Conservation (phyloP, 2,113 vertebrate species). For the Gallinago jamesoni region DNA sequence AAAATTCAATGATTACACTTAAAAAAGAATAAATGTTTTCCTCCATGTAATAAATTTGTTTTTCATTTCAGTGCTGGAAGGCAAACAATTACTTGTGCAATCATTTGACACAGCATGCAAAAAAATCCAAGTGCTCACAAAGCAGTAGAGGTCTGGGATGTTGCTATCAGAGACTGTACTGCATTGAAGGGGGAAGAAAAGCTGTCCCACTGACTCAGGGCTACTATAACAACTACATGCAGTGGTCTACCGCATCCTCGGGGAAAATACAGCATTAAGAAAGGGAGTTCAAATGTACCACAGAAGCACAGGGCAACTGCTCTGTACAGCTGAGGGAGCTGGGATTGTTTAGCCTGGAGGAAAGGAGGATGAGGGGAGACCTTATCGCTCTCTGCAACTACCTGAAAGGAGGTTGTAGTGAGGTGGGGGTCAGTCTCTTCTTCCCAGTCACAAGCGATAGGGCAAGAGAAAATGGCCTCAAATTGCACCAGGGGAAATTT, state of each 20-base stretch:
- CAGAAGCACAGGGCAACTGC: background rate
- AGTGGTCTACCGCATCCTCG: background rate
- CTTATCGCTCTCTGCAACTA: background rate
- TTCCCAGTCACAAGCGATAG: background rate
- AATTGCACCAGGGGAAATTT: background rate
- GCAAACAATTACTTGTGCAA: conserved; percentile 36
- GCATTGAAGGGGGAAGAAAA: background rate
- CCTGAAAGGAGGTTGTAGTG: background rate
- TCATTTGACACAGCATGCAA: conserved; percentile 33
- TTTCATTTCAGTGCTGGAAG: conserved; percentile 37
- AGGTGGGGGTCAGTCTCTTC: background rate
- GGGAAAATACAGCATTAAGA: background rate
- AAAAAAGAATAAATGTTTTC: conserved; percentile 50
- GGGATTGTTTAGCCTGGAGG: background rate
- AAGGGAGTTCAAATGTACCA: background rate
- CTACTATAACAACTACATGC: background rate
- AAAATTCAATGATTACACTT: background rate
- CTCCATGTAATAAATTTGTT: conserved; percentile 1
- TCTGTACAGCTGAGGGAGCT: background rate
- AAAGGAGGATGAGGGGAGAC: background rate
- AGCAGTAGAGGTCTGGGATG: conserved; percentile 1
- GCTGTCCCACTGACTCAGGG: background rate
- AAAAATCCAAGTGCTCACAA: background rate
- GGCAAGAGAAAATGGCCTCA: background rate
- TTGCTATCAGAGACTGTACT: background rate